Percentiles rank a stretch among this genome's conserved stretches.
phyloP scores from a whole-genome alignment of 2,113 vertebrate species.

The Pangasianodon gigas region DNA sequence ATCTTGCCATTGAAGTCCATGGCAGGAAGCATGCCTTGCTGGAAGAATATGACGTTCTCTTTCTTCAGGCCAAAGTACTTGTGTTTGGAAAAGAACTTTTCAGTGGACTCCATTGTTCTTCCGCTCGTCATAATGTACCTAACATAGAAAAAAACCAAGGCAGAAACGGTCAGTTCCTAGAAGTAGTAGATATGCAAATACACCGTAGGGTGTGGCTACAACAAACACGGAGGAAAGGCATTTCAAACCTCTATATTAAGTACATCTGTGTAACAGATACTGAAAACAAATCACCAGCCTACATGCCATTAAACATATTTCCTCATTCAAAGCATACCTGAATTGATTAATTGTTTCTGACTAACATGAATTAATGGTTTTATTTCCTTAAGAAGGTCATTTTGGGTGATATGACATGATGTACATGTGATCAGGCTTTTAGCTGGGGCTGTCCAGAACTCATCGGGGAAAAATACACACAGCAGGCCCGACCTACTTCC shows the following conservation, averaged over 20 bases:
- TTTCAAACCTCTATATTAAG: background rate
- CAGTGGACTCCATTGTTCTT: slow-evolving; percentile 88
- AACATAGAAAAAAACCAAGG: background rate
- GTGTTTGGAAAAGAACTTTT: slow-evolving; percentile 85
- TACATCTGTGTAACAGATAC: too few species aligned
- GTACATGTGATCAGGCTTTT: background rate
- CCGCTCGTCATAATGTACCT: slow-evolving; percentile 99
- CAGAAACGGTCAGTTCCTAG: too few species aligned
- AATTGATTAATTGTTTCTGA: background rate
- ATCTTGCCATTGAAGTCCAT: slow-evolving; percentile 90
- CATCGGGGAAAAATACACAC: background rate
- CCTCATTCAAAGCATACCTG: background rate
- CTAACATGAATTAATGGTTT: background rate
- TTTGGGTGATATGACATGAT: background rate
- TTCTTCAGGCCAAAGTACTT: slow-evolving; percentile 86
- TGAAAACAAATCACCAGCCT: background rate
- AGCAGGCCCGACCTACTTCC: background rate
- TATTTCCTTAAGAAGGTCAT: slow-evolving; percentile 11
- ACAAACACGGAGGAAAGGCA: background rate
- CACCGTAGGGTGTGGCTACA: background rate
- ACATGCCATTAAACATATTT: background rate
- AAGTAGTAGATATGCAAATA: background rate
- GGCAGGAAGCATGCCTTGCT: slow-evolving; percentile 98
- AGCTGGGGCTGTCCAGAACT: background rate
- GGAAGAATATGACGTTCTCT: slow-evolving; percentile 87